These are phyloP conservation scores for Xyrichtys novacula DNA, from an alignment of 2,797 vertebrate species.

Conservation along the genomic window DNA sequence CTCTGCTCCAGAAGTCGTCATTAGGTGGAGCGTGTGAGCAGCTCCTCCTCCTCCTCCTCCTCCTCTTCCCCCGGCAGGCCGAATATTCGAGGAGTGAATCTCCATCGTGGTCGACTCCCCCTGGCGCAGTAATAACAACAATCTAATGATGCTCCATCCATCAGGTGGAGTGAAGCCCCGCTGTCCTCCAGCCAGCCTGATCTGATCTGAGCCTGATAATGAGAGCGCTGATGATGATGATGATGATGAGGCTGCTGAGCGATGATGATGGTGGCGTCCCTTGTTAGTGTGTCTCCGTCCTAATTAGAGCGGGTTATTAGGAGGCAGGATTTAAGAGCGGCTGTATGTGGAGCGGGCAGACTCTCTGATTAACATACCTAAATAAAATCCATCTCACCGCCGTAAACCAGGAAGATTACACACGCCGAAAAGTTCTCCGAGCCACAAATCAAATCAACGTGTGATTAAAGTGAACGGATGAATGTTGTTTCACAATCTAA, in stretches of 20 bases:
- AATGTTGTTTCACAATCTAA: constrained; percentile 37
- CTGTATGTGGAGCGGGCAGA: constrained; percentile 65
- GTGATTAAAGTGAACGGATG: constrained; percentile 31
- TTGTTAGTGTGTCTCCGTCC: constrained; percentile 80
- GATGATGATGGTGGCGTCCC: constrained; percentile 79
- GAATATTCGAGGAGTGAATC: constrained; percentile 78
- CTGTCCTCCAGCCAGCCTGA: constrained; percentile 74
- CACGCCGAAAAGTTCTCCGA: constrained; percentile 56
- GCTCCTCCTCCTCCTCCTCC: constrained; percentile 69
- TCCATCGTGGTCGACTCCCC: constrained; percentile 80
- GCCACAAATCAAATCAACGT: constrained; percentile 59
- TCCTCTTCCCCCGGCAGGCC: constrained; percentile 67
- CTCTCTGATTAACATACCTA: constrained; percentile 73
- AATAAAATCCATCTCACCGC: constrained; percentile 66
- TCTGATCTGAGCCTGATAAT: constrained; percentile 79
- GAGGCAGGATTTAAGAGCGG: constrained; percentile 73
- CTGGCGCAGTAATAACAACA: constrained; percentile 83
- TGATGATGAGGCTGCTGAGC: constrained; percentile 81
- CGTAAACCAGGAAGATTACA: constrained; percentile 58
- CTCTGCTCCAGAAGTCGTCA: constrained; percentile 77
- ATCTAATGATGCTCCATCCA: constrained; percentile 81
- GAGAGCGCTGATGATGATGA: constrained; percentile 81
- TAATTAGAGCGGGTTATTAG: constrained; percentile 81
- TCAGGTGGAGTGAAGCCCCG: constrained; percentile 78
- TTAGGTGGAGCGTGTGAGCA: constrained; percentile 80